A percentile compares a stretch with the other conserved stretches of the same genome.
These are phyloP conservation scores for Pipra filicauda DNA, from an alignment of 2,113 vertebrate genomes.

Conservation along the genomic window DNA sequence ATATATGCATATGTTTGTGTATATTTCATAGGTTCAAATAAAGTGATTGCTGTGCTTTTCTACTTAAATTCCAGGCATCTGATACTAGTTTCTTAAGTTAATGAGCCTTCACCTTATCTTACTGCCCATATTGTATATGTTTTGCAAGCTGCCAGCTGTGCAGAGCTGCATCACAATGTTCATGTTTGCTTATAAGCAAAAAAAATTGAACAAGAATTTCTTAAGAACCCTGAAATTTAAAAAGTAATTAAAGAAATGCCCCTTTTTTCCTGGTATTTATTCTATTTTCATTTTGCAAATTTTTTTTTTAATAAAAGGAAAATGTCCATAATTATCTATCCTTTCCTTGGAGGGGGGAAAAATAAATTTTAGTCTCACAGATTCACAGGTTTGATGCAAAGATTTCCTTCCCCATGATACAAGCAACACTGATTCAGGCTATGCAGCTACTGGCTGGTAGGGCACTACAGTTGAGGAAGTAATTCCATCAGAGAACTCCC, in stretches of 20 bases:
- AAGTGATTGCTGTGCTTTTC: neutral
- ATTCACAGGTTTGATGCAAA: neutral
- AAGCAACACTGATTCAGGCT: neutral
- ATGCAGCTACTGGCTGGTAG: neutral
- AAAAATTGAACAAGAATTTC: neutral
- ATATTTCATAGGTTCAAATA: neutral
- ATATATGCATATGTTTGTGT: neutral
- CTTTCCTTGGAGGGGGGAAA: neutral
- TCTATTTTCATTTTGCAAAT: neutral
- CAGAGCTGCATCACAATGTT: neutral
- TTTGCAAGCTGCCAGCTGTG: constrained; percentile 29
- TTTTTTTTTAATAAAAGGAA: neutral
- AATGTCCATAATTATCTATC: neutral
- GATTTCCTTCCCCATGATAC: neutral
- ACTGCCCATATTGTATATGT: constrained; percentile 24
- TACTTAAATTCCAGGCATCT: constrained; percentile 16
- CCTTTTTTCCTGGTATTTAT: neutral
- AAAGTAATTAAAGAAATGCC: neutral
- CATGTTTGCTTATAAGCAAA: neutral
- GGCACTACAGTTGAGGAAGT: neutral
- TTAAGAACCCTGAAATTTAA: neutral
- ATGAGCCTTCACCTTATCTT: constrained; percentile 52
- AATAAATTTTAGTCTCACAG: neutral
- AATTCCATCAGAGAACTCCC: neutral
- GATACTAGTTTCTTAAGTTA: constrained; percentile 38